Percentiles rank a stretch among this genome's conserved stretches.
These are phyloP conservation scores for Chrysocyon brachyurus DNA, from an alignment of 2,797 vertebrate genomes.

Conservation along the genomic window DNA sequence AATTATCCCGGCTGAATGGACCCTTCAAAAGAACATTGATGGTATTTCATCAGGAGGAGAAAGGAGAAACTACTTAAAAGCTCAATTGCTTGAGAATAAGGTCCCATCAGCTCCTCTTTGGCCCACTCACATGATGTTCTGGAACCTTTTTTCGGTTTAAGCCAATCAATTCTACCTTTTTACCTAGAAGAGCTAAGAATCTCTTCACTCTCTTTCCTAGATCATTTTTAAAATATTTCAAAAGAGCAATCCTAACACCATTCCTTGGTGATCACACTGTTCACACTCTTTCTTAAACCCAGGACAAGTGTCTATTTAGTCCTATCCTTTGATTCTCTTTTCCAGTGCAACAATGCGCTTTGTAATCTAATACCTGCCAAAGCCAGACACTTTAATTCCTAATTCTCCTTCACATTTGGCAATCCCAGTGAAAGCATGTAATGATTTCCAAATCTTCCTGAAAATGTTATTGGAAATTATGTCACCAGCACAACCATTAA, in stretches of 20 bases:
- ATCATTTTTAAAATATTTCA: conserved; percentile 40
- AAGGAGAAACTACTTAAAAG: neutral
- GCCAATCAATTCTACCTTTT: conserved; percentile 56
- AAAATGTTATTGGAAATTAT: conserved; percentile 58
- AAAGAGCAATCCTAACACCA: neutral
- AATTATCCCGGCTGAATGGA: conserved; percentile 67
- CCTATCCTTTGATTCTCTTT: conserved; percentile 11
- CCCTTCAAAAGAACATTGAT: conserved; percentile 49
- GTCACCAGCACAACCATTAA: conserved; percentile 56
- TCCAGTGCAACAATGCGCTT: neutral
- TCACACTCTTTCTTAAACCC: neutral
- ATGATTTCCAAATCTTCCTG: conserved; percentile 67
- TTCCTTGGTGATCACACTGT: neutral
- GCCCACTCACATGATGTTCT: neutral
- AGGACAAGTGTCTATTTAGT: neutral
- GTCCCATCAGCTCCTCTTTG: conserved; percentile 50
- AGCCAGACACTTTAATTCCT: conserved; percentile 30
- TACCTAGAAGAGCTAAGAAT: conserved; percentile 7
- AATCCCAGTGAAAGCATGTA: conserved; percentile 48
- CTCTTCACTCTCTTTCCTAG: neutral
- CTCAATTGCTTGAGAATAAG: conserved; percentile 44
- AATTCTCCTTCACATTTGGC: conserved; percentile 58
- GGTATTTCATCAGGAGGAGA: conserved; percentile 61
- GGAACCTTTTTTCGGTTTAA: neutral
- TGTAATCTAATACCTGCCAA: conserved; percentile 4